Evolutionary conservation across 2,797 vertebrate species (phyloP).

Genomic region (Morus bassanus): DNA sequence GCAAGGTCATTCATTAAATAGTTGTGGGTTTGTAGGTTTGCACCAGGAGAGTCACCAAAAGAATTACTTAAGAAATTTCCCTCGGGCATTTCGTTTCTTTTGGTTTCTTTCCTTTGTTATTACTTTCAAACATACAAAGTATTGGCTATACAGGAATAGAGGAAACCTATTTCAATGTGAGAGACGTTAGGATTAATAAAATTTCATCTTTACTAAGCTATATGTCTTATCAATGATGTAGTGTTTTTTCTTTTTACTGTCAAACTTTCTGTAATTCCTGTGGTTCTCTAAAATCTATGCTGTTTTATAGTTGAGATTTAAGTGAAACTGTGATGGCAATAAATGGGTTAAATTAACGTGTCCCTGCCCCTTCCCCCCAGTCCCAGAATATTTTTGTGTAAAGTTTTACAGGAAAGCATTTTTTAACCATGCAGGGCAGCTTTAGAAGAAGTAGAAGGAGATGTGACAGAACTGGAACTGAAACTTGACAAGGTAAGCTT

Average conservation of each 20-base stretch:
- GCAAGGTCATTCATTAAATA: neutral
- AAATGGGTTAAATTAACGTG: neutral
- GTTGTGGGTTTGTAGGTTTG: neutral
- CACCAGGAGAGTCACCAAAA: neutral
- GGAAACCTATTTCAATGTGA: neutral
- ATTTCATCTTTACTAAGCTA: neutral
- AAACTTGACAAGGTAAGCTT: constrained; percentile 96
- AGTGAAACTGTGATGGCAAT: neutral
- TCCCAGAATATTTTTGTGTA: neutral
- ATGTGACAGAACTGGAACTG: constrained; percentile 94
- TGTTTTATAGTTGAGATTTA: neutral
- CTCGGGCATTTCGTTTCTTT: neutral
- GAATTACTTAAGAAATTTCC: neutral
- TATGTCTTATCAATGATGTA: neutral
- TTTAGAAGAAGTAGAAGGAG: constrained; percentile 97
- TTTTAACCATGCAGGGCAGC: constrained; percentile 83
- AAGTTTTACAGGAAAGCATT: neutral
- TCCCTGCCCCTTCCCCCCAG: neutral
- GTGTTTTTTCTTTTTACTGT: neutral
- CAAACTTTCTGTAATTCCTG: neutral
- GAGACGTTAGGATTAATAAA: neutral
- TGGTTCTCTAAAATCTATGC: neutral
- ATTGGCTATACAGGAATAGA: neutral
- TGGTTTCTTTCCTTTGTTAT: neutral
- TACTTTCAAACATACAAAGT: neutral